These are phyloP conservation scores for Himalopsyche tibetana DNA, from an alignment of 2,888 invertebrate species.

Conservation along the genomic window DNA sequence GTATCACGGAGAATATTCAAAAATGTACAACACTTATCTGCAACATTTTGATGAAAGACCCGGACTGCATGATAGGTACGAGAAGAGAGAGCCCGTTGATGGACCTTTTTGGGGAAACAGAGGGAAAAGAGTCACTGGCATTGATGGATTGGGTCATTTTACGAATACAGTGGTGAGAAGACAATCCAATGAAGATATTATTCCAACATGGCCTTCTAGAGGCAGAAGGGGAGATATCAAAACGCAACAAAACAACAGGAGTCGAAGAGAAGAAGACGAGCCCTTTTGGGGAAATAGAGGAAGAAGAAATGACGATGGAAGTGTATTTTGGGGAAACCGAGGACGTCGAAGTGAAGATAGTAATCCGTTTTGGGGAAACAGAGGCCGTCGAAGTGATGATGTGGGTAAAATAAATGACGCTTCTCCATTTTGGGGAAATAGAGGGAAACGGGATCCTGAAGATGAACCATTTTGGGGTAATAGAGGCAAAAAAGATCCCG, in stretches of 20 bases:
- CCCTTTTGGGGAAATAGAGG: conserved; percentile 68
- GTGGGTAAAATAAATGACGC: conserved; percentile 57
- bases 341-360: conserved; percentile 66
- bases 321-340: conserved; percentile 71
- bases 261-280: conserved; percentile 67
- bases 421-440: conserved; percentile 65
- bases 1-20: conserved; percentile 16
- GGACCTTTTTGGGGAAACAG: conserved; percentile 69
- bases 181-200: conserved; percentile 65
- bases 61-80: conserved; percentile 52
- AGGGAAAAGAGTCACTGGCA: conserved; percentile 67
- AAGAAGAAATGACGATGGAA: conserved; percentile 67
- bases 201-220: conserved; percentile 75
- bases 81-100: conserved; percentile 68
- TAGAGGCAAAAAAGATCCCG: conserved; percentile 68
- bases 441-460: conserved; percentile 60
- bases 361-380: conserved; percentile 68
- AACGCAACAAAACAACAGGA: conserved; percentile 67
- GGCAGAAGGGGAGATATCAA: conserved; percentile 68
- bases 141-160: neutral
- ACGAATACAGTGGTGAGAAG: conserved; percentile 29
- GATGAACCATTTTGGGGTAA: conserved; percentile 67
- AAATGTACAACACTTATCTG: neutral
- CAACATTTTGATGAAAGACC: conserved; percentile 50
- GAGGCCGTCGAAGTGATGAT: conserved; percentile 68